A percentile compares a stretch with the other conserved stretches of the same genome.
phyloP scores from a whole-genome alignment of 2,888 invertebrate genomes.

The Theodoxus fluviatilis region DNA sequence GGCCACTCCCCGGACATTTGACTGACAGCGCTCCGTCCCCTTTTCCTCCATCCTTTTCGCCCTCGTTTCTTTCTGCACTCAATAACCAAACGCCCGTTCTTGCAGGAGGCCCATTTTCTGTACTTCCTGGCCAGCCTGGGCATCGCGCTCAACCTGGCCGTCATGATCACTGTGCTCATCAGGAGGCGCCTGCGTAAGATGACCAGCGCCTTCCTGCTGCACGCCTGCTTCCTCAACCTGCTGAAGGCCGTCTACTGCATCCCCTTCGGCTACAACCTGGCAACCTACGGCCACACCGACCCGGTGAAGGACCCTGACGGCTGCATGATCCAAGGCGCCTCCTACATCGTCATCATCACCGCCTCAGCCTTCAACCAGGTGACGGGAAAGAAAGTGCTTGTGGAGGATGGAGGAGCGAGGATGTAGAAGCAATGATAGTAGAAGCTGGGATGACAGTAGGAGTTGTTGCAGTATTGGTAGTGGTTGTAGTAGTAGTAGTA shows the following conservation, averaged over 20 bases:
- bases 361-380: slow-evolving; percentile 65
- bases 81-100: no score
- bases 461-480: no score
- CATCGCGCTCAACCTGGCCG: slow-evolving; percentile 56
- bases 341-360: slow-evolving; percentile 62
- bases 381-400: no score
- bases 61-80: no score
- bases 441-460: no score
- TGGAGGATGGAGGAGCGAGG: no score
- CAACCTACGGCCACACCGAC: slow-evolving; percentile 42
- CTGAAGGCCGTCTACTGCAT: slow-evolving; percentile 63
- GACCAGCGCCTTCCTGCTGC: slow-evolving; percentile 64
- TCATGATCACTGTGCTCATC: slow-evolving; percentile 54
- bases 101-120: slow-evolving; percentile 62
- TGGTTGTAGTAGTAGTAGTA: no score
- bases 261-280: slow-evolving; percentile 61
- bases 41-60: no score
- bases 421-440: no score
- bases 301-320: slow-evolving; percentile 40
- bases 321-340: slow-evolving; percentile 60
- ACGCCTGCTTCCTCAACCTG: slow-evolving; percentile 62
- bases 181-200: slow-evolving; percentile 54
- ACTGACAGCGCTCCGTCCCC: no score
- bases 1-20: no score
- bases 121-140: slow-evolving; percentile 60